A percentile compares a stretch with the other conserved stretches of the same genome.
These are phyloP conservation scores for Aphaenogaster ashmeadi DNA, from an alignment of 1,140 invertebrate genomes.

Conservation along the genomic window DNA sequence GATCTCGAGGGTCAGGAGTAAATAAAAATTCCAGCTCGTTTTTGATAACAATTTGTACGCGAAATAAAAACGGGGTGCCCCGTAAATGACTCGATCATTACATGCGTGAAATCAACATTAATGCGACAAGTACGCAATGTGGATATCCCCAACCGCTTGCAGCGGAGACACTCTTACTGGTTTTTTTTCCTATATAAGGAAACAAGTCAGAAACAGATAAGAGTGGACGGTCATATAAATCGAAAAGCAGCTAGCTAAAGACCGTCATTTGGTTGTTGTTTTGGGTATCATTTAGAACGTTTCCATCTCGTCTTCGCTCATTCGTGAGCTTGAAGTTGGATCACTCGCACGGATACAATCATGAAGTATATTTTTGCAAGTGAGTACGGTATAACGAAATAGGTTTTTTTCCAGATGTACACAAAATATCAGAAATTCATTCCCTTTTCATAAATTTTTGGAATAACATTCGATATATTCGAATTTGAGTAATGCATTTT, in stretches of 20 bases:
- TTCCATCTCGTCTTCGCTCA: not conserved
- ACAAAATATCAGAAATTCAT: not conserved
- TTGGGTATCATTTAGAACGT: not conserved
- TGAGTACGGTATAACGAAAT: conserved; percentile 11
- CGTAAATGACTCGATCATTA: not conserved
- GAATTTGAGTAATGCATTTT: not conserved
- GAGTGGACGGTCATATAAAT: not conserved
- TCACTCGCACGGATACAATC: conserved; percentile 1
- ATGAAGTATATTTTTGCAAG: conserved; percentile 43
- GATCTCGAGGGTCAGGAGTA: not conserved
- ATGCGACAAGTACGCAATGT: conserved; percentile 2
- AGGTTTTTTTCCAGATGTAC: not conserved
- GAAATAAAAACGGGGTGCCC: not conserved
- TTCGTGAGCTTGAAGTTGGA: not conserved
- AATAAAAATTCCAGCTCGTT: not conserved
- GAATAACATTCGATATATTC: not conserved
- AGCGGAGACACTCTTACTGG: not conserved
- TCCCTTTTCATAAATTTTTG: not conserved
- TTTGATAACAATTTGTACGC: not conserved
- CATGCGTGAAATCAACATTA: conserved; percentile 5
- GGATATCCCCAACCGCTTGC: conserved; percentile 19
- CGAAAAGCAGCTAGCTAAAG: not conserved
- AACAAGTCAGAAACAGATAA: conserved; percentile 33
- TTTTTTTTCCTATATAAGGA: conserved; percentile 49
- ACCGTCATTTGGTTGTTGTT: not conserved